phyloP scores from a whole-genome alignment of 1,140 invertebrate genomes.

The Macrobrachium rosenbergii region DNA sequence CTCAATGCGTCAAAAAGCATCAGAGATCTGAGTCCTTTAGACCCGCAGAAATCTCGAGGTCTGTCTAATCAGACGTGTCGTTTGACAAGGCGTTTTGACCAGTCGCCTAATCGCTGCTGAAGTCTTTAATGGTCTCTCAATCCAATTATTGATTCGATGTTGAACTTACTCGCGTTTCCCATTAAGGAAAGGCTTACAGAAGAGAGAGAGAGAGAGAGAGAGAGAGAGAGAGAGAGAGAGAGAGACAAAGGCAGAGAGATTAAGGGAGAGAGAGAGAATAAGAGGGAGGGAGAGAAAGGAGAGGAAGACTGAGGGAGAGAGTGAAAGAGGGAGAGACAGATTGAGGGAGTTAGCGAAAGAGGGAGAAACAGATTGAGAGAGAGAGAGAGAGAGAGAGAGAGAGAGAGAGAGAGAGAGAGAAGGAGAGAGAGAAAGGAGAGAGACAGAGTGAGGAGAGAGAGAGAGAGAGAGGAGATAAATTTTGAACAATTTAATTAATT shows the following conservation, averaged over 20 bases:
- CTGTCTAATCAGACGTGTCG: no score
- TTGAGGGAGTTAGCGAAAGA: not conserved
- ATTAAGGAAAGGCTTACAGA: not conserved
- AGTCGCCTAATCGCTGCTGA: not conserved
- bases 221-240: not conserved
- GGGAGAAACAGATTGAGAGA: not conserved
- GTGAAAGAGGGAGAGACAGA: not conserved
- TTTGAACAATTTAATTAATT: no score
- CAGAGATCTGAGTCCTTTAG: no score
- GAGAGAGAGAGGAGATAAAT: not conserved
- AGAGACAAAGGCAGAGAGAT: not conserved
- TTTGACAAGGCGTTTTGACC: no score
- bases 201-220: constrained; percentile 13
- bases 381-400: constrained; percentile 1
- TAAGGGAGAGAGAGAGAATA: not conserved
- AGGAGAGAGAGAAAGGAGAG: not conserved
- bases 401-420: constrained; percentile 15
- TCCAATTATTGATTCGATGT: not conserved
- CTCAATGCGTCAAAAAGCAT: no score
- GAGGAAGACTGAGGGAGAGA: constrained; percentile 19
- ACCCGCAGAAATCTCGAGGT: no score
- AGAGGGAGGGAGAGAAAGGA: constrained; percentile 5
- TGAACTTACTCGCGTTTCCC: not conserved
- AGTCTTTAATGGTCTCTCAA: not conserved
- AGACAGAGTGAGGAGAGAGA: not conserved